phyloP scores from a whole-genome alignment of 2,113 vertebrate genomes.

The Phaethornis superciliosus region DNA sequence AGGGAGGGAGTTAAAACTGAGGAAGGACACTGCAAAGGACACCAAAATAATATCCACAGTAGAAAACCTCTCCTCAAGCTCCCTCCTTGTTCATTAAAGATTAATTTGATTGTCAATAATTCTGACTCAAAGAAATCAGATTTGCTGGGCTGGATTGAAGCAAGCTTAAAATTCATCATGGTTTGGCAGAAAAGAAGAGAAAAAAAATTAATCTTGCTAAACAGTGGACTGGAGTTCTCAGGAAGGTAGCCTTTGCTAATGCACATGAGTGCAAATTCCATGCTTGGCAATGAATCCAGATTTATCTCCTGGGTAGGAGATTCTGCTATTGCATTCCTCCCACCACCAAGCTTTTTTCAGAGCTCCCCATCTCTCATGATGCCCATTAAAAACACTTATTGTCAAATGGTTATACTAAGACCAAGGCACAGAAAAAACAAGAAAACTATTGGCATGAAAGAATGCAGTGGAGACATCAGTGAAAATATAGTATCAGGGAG shows the following conservation, averaged over 20 bases:
- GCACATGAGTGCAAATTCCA: neutral
- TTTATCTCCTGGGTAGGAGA: neutral
- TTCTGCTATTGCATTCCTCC: neutral
- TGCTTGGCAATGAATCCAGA: neutral
- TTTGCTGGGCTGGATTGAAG: neutral
- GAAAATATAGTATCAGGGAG: neutral
- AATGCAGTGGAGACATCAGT: neutral
- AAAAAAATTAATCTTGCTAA: neutral
- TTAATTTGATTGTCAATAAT: conserved; percentile 43
- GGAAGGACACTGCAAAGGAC: conserved; percentile 9
- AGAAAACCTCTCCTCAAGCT: neutral
- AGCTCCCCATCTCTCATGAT: neutral
- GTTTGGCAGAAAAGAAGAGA: neutral
- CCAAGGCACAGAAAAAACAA: neutral
- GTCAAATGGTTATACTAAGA: neutral
- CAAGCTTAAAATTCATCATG: neutral
- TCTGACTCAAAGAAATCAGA: conserved; percentile 3
- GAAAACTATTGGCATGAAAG: neutral
- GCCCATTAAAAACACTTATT: neutral
- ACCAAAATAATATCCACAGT: neutral
- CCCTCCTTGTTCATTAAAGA: conserved; percentile 4
- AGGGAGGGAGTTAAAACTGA: neutral
- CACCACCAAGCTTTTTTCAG: neutral
- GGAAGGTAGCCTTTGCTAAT: neutral
- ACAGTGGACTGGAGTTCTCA: neutral